These are phyloP conservation scores for Lagenorhynchus albirostris DNA, from an alignment of 2,113 vertebrate species.

Conservation along the genomic window DNA sequence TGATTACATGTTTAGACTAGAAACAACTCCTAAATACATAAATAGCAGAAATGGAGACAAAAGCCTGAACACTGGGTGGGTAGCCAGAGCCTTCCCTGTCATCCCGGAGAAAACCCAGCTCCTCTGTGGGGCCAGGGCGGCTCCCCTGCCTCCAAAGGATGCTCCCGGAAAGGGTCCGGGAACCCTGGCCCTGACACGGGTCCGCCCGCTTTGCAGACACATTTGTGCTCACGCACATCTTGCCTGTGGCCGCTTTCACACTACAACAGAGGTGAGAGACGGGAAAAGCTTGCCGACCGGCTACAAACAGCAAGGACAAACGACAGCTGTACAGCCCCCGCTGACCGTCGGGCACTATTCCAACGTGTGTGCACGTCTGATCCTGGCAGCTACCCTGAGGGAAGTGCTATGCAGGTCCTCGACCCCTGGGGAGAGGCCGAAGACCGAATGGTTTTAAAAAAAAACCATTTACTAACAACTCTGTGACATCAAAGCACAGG, in stretches of 20 bases:
- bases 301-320: neutral
- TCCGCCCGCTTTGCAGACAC: too few relatives aligned
- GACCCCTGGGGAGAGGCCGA: neutral
- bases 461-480: neutral
- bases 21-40: neutral
- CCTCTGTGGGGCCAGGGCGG: accelerated
- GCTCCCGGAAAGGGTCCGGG: neutral
- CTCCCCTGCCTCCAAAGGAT: neutral
- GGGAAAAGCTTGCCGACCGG: neutral
- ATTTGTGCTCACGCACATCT: too few relatives aligned
- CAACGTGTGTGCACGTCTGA: neutral
- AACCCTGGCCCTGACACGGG: neutral
- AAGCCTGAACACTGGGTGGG: too few relatives aligned
- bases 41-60: neutral
- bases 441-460: too few relatives aligned
- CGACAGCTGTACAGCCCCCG: neutral
- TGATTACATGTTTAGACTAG: neutral
- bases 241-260: neutral
- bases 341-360: neutral
- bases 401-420: neutral
- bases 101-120: neutral
- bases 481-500: neutral
- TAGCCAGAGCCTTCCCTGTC: neutral
- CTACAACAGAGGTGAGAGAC: neutral
- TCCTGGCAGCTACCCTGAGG: neutral